Evolutionary conservation across 1,140 invertebrate species (phyloP), one percentile per base, ranked within the genome.

Genomic region (Zeugodacus cucurbitae): DNA sequence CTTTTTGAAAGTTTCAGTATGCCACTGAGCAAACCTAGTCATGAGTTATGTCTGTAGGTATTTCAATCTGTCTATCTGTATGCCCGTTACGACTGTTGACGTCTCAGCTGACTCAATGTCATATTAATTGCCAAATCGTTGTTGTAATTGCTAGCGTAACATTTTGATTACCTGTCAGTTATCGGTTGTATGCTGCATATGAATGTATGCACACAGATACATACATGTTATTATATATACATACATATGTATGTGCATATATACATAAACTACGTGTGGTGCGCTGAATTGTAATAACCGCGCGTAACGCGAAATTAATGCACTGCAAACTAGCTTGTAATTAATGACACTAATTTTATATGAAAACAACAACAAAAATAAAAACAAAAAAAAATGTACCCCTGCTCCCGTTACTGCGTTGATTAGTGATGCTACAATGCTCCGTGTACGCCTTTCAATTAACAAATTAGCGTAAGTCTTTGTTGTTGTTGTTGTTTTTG

Each of bases 401-500:
- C 17, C n/a, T 44, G 70, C 22, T 44, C 22, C 34, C 11, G 41
- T 82, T 82, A 82, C 20, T n/a, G 5, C 44, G 34, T n/a, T 82
- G 74, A 82, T 82, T 82, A 82, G 74, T 82, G 74, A 82, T 82
- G 74, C 74, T 82, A 82, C 44, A 8, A n/a, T 34, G 20, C 41
- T 82, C 48, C 44, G 41, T 82, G 29, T 41, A 41, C 74, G 74
- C 74, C 74, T 82, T 82, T 82, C 74, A 82, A 82, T 82, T 41
- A 74, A 32, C 32, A 22, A 32, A 74, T 82, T 82, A 82, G 48
- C 29, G 41, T 6, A 10, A 26, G 10, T 10, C 48, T 26, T 17
- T 44, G n/a, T 70, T 70, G 64, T 10, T 26, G 10, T 70, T 70
- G 64, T 70, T 70, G 2, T 37, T 70, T 3, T 17, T 82, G 11